Evolutionary conservation across 37 sponge, comb jelly and placozoan genomes (phyloP).

Genomic region (Cladorhizidae sp.): DNA sequence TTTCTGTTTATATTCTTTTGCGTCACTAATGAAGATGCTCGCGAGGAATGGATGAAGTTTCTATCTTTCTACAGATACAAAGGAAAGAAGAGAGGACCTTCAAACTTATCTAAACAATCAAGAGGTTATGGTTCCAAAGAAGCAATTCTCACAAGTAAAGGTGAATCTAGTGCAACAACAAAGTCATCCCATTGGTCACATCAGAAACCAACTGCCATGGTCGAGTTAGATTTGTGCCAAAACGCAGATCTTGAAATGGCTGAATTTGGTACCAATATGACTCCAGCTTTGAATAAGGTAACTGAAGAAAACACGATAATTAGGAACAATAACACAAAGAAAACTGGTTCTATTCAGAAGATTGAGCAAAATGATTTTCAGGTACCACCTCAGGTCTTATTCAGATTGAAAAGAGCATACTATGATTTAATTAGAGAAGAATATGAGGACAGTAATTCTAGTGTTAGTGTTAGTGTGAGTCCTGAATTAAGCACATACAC

Average conservation of each 20-base stretch:
- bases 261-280: background rate
- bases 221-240: background rate
- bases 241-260: background rate
- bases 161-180: background rate
- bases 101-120: background rate
- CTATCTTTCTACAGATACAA: constrained; percentile 11
- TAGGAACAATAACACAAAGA: background rate
- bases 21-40: constrained; percentile 26
- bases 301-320: background rate
- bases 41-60: constrained; percentile 52
- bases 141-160: constrained; percentile 2
- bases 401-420: constrained; percentile 10
- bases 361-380: background rate
- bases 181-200: background rate
- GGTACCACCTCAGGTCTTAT: constrained; percentile 24
- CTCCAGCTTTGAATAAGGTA: background rate
- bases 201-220: background rate
- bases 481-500: background rate
- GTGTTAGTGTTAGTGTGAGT: background rate
- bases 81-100: background rate
- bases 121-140: background rate
- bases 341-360: background rate
- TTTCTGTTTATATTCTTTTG: constrained; percentile 69
- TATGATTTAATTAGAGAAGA: background rate
- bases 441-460: no score